Base-by-base conservation (phyloP, 2,888 invertebrate genomes). In the Plagiodera versicolora region DNA sequence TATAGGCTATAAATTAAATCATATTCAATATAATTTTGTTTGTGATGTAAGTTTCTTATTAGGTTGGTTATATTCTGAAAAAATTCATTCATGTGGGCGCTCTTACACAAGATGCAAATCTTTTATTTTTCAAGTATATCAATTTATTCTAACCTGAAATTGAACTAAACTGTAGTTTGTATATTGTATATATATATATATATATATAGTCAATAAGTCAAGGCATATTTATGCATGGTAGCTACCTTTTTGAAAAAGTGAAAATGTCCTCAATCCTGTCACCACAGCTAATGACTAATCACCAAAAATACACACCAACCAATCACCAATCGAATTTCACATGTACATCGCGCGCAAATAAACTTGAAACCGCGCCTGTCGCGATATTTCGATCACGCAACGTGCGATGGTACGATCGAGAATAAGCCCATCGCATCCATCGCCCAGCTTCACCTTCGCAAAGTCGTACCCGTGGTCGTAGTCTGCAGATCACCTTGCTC, bases 401-500 rank as follows among this genome's bases (percentile, higher is more conserved):
- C 56, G 53, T 46, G 58, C 58, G 60, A 61, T 57, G 60, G 66
- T 56, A 55, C 47, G 57, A 56, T 56, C 54, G 60, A 62, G 63
- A 64, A 64, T 64, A 64, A 56, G 46, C 60, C 52, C 24, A 24
- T 24, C 16, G 53, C 32, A n/a, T n/a, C n/a, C n/a, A n/a, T n/a
- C 48, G 48, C 52, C 60, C 62, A 59, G 64, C 64, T 54, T 64
- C 66, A 62, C 64, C 66, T 60, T 64, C 59, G 53, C 53, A 52
- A 32, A 54, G 63, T 52, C 54, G 63, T 64, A 60, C 60, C 60
- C 52, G 59, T 58, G 59, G 54, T 61, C 56, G 56, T 48, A 55
- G 24, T 53, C 52, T 58, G 60, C 62, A 51, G 67, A 67, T 67
- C 62, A 67, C 67, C 67, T 67, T 67, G 67, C 57, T 61, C 64